Evolutionary conservation across 2,113 vertebrate genomes (phyloP), one percentile per base, ranked within the genome.

Genomic region (Pterophyllum scalare): DNA sequence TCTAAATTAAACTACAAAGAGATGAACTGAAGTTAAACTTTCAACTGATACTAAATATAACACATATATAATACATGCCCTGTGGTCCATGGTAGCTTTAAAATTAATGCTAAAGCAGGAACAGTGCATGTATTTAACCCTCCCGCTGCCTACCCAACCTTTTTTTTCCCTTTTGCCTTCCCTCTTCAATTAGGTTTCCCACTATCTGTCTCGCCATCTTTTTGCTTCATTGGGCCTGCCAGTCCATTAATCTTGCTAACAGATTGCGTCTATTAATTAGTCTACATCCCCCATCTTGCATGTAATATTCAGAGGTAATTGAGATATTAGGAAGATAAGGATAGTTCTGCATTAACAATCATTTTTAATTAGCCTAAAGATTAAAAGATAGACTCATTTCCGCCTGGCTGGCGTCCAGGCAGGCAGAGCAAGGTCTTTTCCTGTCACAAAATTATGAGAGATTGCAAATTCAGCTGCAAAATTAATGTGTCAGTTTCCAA

Each of bases 181-280:
- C 57, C 35, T 57, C 78, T 81, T 86, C 87, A 61, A 91, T 89
- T 91, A 85, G 80, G 64, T 85, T 57, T 58, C 60, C 59, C 81
- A 49, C 80, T 87, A 87, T 94, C 91, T 79, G 56, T 78, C 58
- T 64, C 60, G 87, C 88, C 64, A 85, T 93, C 91, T 87, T 84
- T 85, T 64, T 8, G 77, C 91, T 91, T 81, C 61, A 10, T 82
- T 84, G 84, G 67, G 64, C 49, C 79, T 87, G 85, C 89, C 82
- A 88, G 87, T 88, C 62, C 79, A 88, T 90, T 93, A 94, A 92
- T 95, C 91, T 90, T 78, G 58, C 82, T 83, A 87, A 91, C 92
- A 92, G 89, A 93, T 92, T 90, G 87, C 80, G 60, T 87, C 91
- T 91, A 91, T 94, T 95, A 94, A 94, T 95, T 94, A 93, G 86